Base-by-base conservation (phyloP, 2,888 invertebrate genomes). In the Tryphoninae sp. region DNA sequence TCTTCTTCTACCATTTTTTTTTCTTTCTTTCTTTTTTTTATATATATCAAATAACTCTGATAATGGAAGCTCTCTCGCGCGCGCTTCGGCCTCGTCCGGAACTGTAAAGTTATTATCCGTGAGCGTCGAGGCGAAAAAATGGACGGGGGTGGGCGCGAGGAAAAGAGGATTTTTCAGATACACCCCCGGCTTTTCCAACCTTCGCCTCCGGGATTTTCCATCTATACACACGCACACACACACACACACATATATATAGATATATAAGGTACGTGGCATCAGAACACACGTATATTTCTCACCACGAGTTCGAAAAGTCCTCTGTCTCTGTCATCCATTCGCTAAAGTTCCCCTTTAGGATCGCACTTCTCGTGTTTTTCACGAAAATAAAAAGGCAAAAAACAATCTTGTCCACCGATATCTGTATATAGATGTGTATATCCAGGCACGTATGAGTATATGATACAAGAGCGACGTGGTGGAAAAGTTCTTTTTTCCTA, bases 231-330 rank as follows among this genome's bases (percentile, higher is more conserved):
- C 16, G 53, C 19, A 19, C 19, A 53, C 11, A 49, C 13, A n/a
- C 13, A 49, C 11, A 49, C 8, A 49, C 9, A 49, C 9, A 49
- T 1, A 49, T 1, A 49, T 49, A 13, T 7, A 33, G 0, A 26
- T 26, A 33, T 51, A 2, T 51, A n/a, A 6, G 16, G 51, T 16
- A 13, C 51, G 16, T 19, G 55, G 55, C 55, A 19, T 55, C 55
- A 55, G 11, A 74, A 73, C 61, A 68, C 65, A 77, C 58, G 55
- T 73, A 19, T n/a, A 77, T 76, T 81, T 77, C 73, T 59, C 81
- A 74, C 33, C 68, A n/a, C 61, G 55, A 68, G 62, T 77, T 77
- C 77, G 73, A 68, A 81, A 72, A 81, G 53, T 61, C 49, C 65
- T 23, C 51, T 76, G 61, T 73, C 61, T 23, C 22, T 73, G 53